These are phyloP conservation scores for Lepeophtheirus nordmannii DNA, from an alignment of 2,888 invertebrate genomes.

Conservation along the genomic window DNA sequence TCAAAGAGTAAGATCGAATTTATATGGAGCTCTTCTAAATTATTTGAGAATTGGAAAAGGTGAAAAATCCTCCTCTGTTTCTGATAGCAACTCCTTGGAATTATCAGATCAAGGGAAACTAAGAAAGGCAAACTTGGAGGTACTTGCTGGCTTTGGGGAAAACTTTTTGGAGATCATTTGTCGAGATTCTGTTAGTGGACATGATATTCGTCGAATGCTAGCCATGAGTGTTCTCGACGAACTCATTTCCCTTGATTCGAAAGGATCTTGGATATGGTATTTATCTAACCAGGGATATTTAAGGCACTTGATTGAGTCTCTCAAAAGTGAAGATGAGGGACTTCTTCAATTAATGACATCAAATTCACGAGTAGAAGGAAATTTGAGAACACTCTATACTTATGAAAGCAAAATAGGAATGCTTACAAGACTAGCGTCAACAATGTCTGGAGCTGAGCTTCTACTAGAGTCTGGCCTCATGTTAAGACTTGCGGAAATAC, in stretches of 20 bases:
- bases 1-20: slow-evolving; percentile 65
- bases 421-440: slow-evolving; percentile 51
- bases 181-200: slow-evolving; percentile 70
- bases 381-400: slow-evolving; percentile 27
- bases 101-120: slow-evolving; percentile 16
- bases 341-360: slow-evolving; percentile 38
- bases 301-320: slow-evolving; percentile 62
- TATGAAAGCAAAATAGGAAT: slow-evolving; percentile 39
- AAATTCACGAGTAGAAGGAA: slow-evolving; percentile 18
- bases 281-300: slow-evolving; percentile 44
- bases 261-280: slow-evolving; percentile 46
- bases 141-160: slow-evolving; percentile 58
- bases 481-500: slow-evolving; percentile 22
- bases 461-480: slow-evolving; percentile 27
- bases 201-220: slow-evolving; percentile 69
- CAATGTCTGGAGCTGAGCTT: slow-evolving; percentile 44
- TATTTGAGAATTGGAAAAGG: slow-evolving; percentile 50
- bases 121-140: slow-evolving; percentile 41
- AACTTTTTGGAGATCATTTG: slow-evolving; percentile 63
- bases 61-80: slow-evolving; percentile 35
- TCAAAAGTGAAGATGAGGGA: slow-evolving; percentile 56
- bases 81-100: slow-evolving; percentile 29
- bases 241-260: slow-evolving; percentile 55
- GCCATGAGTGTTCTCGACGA: slow-evolving; percentile 66
- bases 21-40: slow-evolving; percentile 67